Percentiles rank a stretch among this genome's conserved stretches.
phyloP scores from a whole-genome alignment of 2,797 vertebrate genomes.

The Gastrophryne carolinensis region DNA sequence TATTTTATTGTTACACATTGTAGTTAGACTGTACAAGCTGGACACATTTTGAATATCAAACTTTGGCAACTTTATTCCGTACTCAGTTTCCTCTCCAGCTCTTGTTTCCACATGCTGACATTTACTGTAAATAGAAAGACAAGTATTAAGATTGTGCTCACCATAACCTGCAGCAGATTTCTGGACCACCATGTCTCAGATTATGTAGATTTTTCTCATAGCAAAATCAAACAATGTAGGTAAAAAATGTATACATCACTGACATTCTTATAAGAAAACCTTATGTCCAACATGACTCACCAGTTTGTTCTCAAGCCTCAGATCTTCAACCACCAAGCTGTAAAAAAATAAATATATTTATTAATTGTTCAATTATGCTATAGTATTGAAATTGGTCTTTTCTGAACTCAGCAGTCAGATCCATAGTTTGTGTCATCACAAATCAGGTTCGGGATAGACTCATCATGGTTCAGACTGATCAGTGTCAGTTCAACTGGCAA shows the following conservation, averaged over 20 bases:
- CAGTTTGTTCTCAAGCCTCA: not conserved
- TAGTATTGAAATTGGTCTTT: no score
- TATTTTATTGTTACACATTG: no score
- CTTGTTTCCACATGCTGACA: no score
- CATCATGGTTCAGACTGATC: slow-evolving; percentile 70
- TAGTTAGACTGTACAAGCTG: no score
- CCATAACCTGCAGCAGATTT: no score
- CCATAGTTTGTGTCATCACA: slow-evolving; percentile 69
- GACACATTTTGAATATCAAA: no score
- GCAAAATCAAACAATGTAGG: slow-evolving; percentile 38
- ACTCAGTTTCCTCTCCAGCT: no score
- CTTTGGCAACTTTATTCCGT: no score
- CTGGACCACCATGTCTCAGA: slow-evolving; percentile 27
- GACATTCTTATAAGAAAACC: not conserved
- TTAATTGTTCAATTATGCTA: not conserved
- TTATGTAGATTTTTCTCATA: not conserved
- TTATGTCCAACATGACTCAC: not conserved
- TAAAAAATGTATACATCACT: slow-evolving; percentile 20
- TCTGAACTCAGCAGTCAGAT: slow-evolving; percentile 69
- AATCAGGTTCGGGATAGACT: slow-evolving; percentile 73
- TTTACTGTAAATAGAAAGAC: not conserved
- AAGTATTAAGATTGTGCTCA: no score
- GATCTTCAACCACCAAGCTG: not conserved
- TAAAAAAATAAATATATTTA: not conserved
- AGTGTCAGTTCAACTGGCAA: no score